These are phyloP conservation scores for Mesocentrotus franciscanus DNA, from an alignment of 53 echinoderm and acorn worm species.

Conservation along the genomic window DNA sequence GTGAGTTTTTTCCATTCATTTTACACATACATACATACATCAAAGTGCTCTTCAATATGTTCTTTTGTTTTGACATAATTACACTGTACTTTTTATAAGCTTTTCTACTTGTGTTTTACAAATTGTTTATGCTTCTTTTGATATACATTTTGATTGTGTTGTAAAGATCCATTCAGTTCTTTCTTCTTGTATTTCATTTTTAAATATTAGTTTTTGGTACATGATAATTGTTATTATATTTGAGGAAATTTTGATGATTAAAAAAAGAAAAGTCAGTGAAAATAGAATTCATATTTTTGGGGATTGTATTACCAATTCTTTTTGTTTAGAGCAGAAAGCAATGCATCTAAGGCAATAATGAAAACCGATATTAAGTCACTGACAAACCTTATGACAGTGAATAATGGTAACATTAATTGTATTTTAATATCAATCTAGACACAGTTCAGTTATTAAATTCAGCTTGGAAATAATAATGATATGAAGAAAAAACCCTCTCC, in stretches of 20 bases:
- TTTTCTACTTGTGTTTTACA: constrained; percentile 33
- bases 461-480: neutral
- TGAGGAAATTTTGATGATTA: neutral
- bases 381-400: neutral
- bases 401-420: neutral
- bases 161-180: neutral
- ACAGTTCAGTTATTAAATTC: neutral
- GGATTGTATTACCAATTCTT: neutral
- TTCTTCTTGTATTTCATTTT: neutral
- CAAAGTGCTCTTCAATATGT: constrained; percentile 30
- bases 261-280: neutral
- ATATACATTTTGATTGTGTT: constrained; percentile 13
- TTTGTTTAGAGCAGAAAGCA: neutral
- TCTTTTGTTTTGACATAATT: neutral
- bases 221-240: neutral
- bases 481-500: neutral
- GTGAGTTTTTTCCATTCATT: neutral
- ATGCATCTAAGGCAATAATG: neutral
- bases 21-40: neutral
- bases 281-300: neutral
- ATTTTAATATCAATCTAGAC: neutral
- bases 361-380: neutral
- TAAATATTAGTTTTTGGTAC: neutral
- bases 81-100: constrained; percentile 24
- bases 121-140: constrained; percentile 13